phyloP scores from a whole-genome alignment of 2,888 invertebrate genomes.

The Agriopis leucophaearia region DNA sequence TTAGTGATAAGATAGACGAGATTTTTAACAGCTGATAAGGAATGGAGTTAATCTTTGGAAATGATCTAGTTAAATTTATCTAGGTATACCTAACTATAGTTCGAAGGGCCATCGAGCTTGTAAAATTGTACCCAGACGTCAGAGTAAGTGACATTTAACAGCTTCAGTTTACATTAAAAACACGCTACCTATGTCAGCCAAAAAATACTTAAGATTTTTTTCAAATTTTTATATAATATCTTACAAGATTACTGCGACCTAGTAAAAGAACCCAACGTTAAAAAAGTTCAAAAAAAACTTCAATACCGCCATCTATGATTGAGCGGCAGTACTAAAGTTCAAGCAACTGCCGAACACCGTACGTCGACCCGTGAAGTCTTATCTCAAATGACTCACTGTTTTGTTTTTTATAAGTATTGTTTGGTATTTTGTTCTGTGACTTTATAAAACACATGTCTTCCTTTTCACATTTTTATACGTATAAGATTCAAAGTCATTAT shows the following conservation, averaged over 20 bases:
- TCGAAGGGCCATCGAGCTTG: too few species aligned
- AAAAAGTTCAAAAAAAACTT: background rate
- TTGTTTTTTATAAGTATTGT: constrained; percentile 31
- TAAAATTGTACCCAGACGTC: too few species aligned
- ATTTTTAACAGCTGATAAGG: too few species aligned
- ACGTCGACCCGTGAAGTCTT: constrained; percentile 60
- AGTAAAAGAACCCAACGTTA: background rate
- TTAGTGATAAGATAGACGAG: too few species aligned
- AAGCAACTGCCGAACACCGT: constrained; percentile 76
- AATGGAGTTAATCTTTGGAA: too few species aligned
- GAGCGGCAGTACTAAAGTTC: constrained; percentile 74
- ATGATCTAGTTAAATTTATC: too few species aligned
- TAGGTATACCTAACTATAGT: too few species aligned
- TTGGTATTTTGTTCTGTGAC: constrained; percentile 5
- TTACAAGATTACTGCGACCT: too few species aligned
- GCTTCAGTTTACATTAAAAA: too few species aligned
- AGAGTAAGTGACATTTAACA: too few species aligned
- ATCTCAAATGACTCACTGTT: constrained; percentile 54
- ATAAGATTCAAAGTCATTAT: constrained; percentile 3
- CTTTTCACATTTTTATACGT: background rate
- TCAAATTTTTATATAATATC: too few species aligned
- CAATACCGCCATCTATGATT: constrained; percentile 59
- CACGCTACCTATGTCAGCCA: background rate
- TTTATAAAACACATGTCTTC: background rate
- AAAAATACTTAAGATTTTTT: background rate